Conservation (phyloP, 2,797 vertebrate species). For the Nothura maculosa region DNA sequence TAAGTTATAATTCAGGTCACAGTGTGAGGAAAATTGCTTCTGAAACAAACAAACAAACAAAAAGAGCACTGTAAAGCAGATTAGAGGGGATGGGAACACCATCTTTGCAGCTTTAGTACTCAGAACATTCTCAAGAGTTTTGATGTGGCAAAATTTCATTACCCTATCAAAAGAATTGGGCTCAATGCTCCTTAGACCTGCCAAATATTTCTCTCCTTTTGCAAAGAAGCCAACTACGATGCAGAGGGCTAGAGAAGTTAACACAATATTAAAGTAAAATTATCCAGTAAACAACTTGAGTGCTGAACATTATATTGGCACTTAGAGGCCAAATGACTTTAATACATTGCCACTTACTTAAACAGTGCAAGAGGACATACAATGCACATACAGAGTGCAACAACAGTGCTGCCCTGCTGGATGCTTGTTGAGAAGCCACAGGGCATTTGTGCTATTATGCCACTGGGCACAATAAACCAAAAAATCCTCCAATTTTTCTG, state of each 20-base stretch:
- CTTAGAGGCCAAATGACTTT: not conserved
- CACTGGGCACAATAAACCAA: not conserved
- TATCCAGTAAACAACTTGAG: not conserved
- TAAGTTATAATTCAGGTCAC: not conserved
- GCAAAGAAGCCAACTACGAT: not conserved
- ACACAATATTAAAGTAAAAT: not conserved
- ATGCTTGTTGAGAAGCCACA: not conserved
- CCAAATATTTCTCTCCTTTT: not conserved
- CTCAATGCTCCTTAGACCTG: not conserved
- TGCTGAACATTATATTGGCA: not conserved
- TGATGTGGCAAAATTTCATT: not conserved
- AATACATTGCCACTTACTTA: not conserved
- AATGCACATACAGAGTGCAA: not conserved
- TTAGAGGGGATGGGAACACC: no score
- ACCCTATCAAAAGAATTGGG: not conserved
- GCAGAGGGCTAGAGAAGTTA: not conserved
- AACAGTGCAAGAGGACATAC: not conserved
- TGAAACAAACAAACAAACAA: not conserved
- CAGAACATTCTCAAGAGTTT: not conserved
- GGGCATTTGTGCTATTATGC: rapidly evolving
- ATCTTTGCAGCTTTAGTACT: not conserved
- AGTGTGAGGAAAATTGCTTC: not conserved
- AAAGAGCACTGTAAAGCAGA: not conserved
- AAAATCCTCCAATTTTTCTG: not conserved
- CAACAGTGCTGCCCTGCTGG: not conserved